Percentiles rank a stretch among this genome's conserved stretches.
Evolutionary conservation across 2,113 vertebrate species (phyloP).

Genomic region (Chloropsis cyanopogon): DNA sequence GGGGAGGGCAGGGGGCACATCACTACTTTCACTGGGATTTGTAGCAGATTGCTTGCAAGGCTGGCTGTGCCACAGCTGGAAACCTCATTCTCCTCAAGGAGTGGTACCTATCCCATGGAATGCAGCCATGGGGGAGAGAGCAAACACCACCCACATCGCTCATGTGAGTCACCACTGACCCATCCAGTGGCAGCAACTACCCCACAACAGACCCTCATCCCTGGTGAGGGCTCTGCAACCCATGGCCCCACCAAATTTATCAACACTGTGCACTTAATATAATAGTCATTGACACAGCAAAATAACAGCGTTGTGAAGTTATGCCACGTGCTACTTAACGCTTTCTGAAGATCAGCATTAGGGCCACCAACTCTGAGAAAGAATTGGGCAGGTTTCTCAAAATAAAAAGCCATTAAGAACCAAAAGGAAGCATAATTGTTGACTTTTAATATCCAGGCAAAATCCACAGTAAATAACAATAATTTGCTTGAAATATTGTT

Average conservation of each 20-base stretch:
- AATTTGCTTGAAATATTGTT: constrained; percentile 74
- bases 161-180: neutral
- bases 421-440: constrained; percentile 73
- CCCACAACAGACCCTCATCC: neutral
- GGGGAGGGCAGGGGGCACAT: neutral
- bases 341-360: constrained; percentile 21
- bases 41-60: neutral
- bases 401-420: constrained; percentile 70
- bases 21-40: neutral
- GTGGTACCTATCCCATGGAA: neutral
- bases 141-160: neutral
- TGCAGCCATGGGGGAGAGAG: neutral
- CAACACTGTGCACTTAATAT: neutral
- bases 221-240: neutral
- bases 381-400: constrained; percentile 70
- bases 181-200: neutral
- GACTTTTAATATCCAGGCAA: constrained; percentile 73
- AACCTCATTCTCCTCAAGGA: neutral
- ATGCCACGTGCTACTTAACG: neutral
- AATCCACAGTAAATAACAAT: constrained; percentile 79
- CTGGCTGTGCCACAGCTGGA: neutral
- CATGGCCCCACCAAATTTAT: neutral
- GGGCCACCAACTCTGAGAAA: constrained; percentile 29
- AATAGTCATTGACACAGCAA: neutral
- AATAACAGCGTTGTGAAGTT: neutral